These are phyloP conservation scores for Torymus auratus DNA, from an alignment of 2,888 invertebrate genomes.

Conservation along the genomic window DNA sequence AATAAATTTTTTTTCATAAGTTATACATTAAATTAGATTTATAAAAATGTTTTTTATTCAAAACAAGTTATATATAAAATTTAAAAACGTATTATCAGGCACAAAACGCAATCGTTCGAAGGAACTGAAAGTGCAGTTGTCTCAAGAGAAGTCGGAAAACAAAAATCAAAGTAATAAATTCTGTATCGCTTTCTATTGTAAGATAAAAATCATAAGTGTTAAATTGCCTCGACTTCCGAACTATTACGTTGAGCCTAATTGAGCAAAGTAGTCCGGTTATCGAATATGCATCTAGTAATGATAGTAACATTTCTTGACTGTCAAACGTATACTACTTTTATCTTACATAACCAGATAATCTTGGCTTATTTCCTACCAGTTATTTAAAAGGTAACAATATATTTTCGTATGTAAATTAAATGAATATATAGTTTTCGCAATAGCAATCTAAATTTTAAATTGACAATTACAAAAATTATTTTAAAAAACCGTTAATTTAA, in stretches of 20 bases:
- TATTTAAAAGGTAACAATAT: not conserved
- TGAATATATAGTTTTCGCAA: too few species aligned
- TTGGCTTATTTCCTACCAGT: not conserved
- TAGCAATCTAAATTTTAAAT: too few species aligned
- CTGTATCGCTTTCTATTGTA: not conserved
- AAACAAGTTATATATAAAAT: too few species aligned
- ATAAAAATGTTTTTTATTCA: too few species aligned
- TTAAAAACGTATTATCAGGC: too few species aligned
- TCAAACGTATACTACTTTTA: constrained; percentile 1
- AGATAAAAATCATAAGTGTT: not conserved
- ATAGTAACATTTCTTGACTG: constrained; percentile 17
- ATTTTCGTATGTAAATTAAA: not conserved
- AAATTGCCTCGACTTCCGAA: not conserved
- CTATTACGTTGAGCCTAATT: constrained; percentile 9
- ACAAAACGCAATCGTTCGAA: too few species aligned
- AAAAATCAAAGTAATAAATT: constrained; percentile 4
- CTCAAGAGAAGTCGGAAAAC: too few species aligned
- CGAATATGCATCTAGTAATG: constrained; percentile 19
- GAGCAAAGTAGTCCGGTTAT: constrained; percentile 3
- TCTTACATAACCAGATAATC: constrained; percentile 6
- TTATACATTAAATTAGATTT: too few species aligned
- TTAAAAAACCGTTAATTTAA: too few species aligned
- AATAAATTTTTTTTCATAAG: too few species aligned
- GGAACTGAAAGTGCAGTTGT: too few species aligned
- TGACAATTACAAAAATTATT: too few species aligned